Evolutionary conservation across 2,797 vertebrate genomes (phyloP).

Genomic region (Ataeniobius toweri): DNA sequence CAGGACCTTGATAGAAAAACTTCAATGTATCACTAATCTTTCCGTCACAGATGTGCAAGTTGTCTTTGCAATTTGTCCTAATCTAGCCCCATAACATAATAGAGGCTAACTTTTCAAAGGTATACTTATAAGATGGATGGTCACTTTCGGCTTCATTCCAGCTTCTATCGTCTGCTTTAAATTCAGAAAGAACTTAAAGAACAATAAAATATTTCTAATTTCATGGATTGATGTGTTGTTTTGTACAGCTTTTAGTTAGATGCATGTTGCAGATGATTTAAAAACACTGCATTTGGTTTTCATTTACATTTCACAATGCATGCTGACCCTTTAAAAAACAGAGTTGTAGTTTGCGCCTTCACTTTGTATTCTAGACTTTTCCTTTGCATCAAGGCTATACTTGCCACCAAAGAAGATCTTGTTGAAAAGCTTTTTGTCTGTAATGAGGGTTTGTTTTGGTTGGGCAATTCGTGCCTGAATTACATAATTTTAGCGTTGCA

Average conservation of each 20-base stretch:
- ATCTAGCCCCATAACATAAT: background rate
- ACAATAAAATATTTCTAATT: background rate
- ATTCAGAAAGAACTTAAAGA: background rate
- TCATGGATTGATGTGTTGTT: background rate
- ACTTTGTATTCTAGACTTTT: constrained; percentile 34
- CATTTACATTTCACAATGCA: background rate
- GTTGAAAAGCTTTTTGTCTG: constrained; percentile 45
- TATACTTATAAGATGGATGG: background rate
- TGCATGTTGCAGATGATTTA: background rate
- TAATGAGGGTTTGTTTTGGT: constrained; percentile 59
- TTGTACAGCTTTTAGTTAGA: background rate
- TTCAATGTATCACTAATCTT: background rate
- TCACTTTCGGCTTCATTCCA: background rate
- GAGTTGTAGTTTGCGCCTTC: background rate
- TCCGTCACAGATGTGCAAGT: background rate
- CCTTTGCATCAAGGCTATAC: constrained; percentile 17
- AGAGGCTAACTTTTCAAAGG: background rate
- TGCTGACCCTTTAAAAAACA: background rate
- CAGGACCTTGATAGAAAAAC: background rate
- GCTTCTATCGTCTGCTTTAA: background rate
- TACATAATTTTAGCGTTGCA: constrained; percentile 57
- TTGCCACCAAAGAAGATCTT: constrained; percentile 19
- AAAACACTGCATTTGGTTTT: background rate
- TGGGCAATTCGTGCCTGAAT: constrained; percentile 56
- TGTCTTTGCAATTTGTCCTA: background rate